Evolutionary conservation across 2,113 vertebrate species (phyloP), one percentile per base, ranked within the genome.

Genomic region (Notothenia rossii): DNA sequence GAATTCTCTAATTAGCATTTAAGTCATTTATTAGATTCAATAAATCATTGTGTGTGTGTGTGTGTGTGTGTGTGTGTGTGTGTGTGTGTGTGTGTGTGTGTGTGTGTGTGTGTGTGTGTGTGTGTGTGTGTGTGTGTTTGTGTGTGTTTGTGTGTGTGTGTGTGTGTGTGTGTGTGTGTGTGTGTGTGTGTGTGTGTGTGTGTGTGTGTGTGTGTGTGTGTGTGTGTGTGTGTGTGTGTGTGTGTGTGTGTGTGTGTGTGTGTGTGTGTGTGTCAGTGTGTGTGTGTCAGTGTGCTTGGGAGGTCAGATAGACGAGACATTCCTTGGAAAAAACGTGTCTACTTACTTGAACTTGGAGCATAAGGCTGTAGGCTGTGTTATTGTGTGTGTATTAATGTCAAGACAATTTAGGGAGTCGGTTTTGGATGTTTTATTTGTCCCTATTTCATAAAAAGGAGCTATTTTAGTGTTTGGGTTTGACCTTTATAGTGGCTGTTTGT

Each of bases 1-100:
- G 55, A 45, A 56, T 75, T 67, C 68, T 40, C n/a, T 63, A 22
- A 79, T 77, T 69, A 83, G 6, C 63, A 45, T n/a, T n/a, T n/a
- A 62, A 69, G 53, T 84, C 18, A 65, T 77, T 83, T 83, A 74
- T 86, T 65, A 82, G 17, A 63, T n/a, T n/a, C n/a, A n/a, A n/a
- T n/a, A n/a, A n/a, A n/a, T n/a, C n/a, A n/a, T n/a, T n/a, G n/a
- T n/a, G n/a, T 56, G 54, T 50, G 48, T 64, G 29, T 46, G 25
- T 66, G 59, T 68, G 72, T 62, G 54, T 71, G 36, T 77, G 43
- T 67, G 56, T 10, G 40, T 33, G 50, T 29, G 72, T 51, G 48
- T 36, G 15, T 9, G 46, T n/a, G 51, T 3, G 15, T 20, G 33
- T 14, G 46, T 48, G 46, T 14, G 46, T 48, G 13, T 48, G 46